phyloP scores from a whole-genome alignment of 1,140 invertebrate species.

The Acromyrmex heyeri region DNA sequence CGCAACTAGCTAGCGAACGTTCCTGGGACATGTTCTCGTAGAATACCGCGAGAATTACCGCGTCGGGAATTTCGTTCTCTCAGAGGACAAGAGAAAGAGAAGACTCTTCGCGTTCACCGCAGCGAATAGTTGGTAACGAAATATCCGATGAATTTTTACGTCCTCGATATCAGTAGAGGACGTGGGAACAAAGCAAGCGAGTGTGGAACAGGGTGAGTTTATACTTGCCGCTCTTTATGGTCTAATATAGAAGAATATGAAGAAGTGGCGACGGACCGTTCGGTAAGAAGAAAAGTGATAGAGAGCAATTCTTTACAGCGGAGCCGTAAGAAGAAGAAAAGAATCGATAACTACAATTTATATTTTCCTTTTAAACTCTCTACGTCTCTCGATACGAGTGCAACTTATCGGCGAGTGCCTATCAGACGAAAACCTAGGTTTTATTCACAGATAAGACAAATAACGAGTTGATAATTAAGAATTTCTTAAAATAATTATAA shows the following conservation, averaged over 20 bases:
- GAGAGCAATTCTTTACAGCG: not conserved
- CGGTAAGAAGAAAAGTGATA: constrained; percentile 3
- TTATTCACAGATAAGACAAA: not conserved
- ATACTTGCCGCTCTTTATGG: constrained; percentile 76
- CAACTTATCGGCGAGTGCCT: not conserved
- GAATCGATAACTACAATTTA: not conserved
- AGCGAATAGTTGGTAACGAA: constrained; percentile 1
- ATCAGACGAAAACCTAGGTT: not conserved
- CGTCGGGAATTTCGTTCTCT: constrained; percentile 22
- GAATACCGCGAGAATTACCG: not conserved
- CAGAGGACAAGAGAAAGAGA: not conserved
- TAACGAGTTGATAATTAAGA: not conserved
- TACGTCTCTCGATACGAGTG: not conserved
- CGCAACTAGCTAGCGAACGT: not conserved
- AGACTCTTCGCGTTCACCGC: not conserved
- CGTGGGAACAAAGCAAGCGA: not conserved
- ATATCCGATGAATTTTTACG: constrained; percentile 58
- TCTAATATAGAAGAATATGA: constrained; percentile 68
- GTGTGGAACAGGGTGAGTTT: constrained; percentile 48
- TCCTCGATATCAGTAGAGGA: constrained; percentile 8
- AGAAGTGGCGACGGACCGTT: constrained; percentile 42
- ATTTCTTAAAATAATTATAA: not conserved
- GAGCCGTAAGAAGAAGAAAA: not conserved
- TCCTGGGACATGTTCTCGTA: not conserved
- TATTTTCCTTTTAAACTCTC: constrained; percentile 16